These are phyloP conservation scores for Epinephelus lanceolatus DNA, from an alignment of 2,113 vertebrate genomes.

Conservation along the genomic window DNA sequence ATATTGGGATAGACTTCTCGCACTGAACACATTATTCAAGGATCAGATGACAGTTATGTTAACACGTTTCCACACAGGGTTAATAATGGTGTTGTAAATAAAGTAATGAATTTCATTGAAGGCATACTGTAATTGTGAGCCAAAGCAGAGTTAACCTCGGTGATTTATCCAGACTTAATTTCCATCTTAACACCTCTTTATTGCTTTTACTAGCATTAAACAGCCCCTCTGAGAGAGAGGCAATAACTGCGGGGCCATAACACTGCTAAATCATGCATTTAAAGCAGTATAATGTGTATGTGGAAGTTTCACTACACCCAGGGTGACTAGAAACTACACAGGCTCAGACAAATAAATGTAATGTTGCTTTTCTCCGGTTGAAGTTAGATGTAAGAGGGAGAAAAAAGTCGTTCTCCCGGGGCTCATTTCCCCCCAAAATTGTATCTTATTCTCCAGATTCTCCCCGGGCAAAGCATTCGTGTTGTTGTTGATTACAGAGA, in stretches of 20 bases:
- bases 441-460: constrained; percentile 54
- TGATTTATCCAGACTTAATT: constrained; percentile 76
- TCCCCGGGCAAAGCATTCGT: constrained; percentile 37
- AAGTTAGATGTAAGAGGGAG: constrained; percentile 10
- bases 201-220: constrained; percentile 78
- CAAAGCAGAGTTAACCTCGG: constrained; percentile 61
- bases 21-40: constrained; percentile 18
- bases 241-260: constrained; percentile 71
- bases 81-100: constrained; percentile 55
- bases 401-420: neutral
- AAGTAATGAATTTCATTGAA: constrained; percentile 59
- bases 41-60: neutral
- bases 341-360: constrained; percentile 46
- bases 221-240: constrained; percentile 64
- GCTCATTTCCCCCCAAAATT: constrained; percentile 49
- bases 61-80: constrained; percentile 33
- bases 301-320: constrained; percentile 44
- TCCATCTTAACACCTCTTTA: constrained; percentile 76
- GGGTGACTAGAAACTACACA: constrained; percentile 42
- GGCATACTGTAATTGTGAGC: constrained; percentile 59
- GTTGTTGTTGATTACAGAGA: constrained; percentile 68
- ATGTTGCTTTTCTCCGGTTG: constrained; percentile 27
- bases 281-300: constrained; percentile 50
- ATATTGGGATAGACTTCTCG: neutral
- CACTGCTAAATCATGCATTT: constrained; percentile 75